A percentile compares a stretch with the other conserved stretches of the same genome.
Conservation (phyloP, 2,797 vertebrate species). For the Yasuhikotakia modesta region DNA sequence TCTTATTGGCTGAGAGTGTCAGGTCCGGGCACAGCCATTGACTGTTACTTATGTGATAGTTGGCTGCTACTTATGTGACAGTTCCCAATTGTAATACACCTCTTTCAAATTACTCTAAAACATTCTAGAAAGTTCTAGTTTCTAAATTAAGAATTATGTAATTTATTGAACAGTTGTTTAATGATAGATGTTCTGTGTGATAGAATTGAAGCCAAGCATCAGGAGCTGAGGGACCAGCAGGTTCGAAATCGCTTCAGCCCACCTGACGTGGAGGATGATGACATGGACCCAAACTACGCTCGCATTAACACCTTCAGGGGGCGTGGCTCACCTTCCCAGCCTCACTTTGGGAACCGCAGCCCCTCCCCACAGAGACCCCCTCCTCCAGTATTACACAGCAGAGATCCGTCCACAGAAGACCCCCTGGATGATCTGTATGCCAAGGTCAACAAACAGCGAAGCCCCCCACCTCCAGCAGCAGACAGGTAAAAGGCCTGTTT, state of each 20-base stretch:
- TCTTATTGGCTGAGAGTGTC: too few relatives aligned
- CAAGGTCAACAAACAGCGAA: slow-evolving; percentile 91
- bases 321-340: slow-evolving; percentile 55
- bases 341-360: slow-evolving; percentile 51
- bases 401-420: slow-evolving; percentile 80
- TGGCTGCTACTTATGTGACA: too few relatives aligned
- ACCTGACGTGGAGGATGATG: slow-evolving; percentile 90
- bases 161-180: too few relatives aligned
- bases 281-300: slow-evolving; percentile 91
- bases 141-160: too few relatives aligned
- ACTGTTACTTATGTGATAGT: too few relatives aligned
- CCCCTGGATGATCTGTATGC: slow-evolving; percentile 88
- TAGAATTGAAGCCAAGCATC: slow-evolving; percentile 90
- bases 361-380: slow-evolving; percentile 67
- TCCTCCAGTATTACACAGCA: slow-evolving; percentile 65
- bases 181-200: slow-evolving; percentile 23
- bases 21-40: too few relatives aligned
- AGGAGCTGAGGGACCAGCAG: slow-evolving; percentile 84
- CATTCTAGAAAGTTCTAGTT: too few relatives aligned
- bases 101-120: too few relatives aligned
- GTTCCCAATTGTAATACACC: too few relatives aligned
- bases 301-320: slow-evolving; percentile 90
- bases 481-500: slow-evolving; percentile 84
- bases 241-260: slow-evolving; percentile 73
- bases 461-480: slow-evolving; percentile 70